Base-by-base conservation (phyloP, 2,888 invertebrate species). In the Podotricha telesiphe region DNA sequence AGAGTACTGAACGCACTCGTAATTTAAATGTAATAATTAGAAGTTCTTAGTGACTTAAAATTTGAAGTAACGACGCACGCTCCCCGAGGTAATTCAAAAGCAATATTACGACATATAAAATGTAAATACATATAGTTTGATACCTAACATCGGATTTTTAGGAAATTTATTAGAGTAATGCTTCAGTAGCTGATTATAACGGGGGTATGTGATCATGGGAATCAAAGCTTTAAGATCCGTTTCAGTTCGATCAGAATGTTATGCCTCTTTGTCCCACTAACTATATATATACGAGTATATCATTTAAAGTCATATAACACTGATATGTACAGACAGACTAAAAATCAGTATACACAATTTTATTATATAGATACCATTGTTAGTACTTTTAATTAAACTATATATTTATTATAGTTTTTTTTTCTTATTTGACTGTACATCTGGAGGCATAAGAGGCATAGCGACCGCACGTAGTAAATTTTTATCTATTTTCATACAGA, bases 71-170 rank as follows among this genome's bases (percentile, higher is more conserved):
- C 79, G 85, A 87, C 82, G 90, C 91, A 91, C 91, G 89, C 90
- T 89, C 92, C 92, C 91, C 91, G 87, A 88, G 84, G 87, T 89
- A 91, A 92, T 85, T 89, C 86, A 89, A 91, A 93, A 93, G 93
- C 93, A 93, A 93, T 93, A 93, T 86, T 91, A 91, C 86, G 92
- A 92, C 90, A 92, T 91, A 92, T 91, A 93, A 55, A 89, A 86
- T 91, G 90, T 92, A 91, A 87, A 92, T 92, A 92, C 88, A 91
- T 91, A 92, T 92, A 93, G 92, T 92, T 93, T 93, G 91, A 82
- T 93, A 93, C 77, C 73, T 79, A 77, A 88, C 88, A 87, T 88
- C 85, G 86, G 85, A 88, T 91, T 92, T 93, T 91, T 92, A 92
- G 91, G 84, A 88, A 91, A 91, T 88, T 88, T 88, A 88, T 87